phyloP scores from a whole-genome alignment of 1,140 invertebrate genomes.

The Hylaeus volcanicus region DNA sequence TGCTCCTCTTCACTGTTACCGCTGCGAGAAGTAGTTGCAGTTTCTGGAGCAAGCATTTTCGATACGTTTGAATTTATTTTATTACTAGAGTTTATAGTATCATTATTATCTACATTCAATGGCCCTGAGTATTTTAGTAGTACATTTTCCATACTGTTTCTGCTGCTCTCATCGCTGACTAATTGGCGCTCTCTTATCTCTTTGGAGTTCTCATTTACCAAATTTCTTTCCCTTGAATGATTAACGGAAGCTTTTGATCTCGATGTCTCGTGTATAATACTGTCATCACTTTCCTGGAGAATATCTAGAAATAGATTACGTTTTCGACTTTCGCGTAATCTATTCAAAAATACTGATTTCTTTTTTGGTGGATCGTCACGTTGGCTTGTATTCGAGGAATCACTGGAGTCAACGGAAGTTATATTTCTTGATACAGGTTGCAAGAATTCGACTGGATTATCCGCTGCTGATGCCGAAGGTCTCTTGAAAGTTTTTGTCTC shows the following conservation, averaged over 20 bases:
- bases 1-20: background rate
- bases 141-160: background rate
- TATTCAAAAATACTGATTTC: background rate
- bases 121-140: background rate
- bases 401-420: background rate
- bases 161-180: background rate
- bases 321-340: background rate
- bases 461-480: background rate
- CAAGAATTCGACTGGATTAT: background rate
- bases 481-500: background rate
- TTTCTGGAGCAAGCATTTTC: background rate
- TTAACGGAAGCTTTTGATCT: background rate
- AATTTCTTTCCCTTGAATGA: background rate
- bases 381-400: background rate
- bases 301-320: slow-evolving; percentile 8
- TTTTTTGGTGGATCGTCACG: background rate
- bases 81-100: no score
- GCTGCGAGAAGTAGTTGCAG: background rate
- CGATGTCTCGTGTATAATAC: background rate
- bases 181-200: no score
- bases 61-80: background rate
- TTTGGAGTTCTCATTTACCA: background rate
- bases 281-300: background rate
- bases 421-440: background rate
- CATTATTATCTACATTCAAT: background rate